Conservation (phyloP, 2,113 vertebrate genomes). For the Lepus americanus region DNA sequence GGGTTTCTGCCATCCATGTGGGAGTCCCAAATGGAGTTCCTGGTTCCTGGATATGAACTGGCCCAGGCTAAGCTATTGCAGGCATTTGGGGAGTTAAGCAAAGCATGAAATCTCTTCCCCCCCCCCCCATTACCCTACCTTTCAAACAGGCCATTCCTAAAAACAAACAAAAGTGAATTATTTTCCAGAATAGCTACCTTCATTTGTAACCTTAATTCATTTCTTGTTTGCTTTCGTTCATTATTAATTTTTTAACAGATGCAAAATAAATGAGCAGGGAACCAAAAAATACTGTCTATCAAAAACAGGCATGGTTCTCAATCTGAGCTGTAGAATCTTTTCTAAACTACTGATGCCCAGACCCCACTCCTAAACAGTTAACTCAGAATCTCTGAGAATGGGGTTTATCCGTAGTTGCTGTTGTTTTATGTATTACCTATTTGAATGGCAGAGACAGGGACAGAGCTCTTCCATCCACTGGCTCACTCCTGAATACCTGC, state of each 20-base stretch:
- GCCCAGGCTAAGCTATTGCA: too few species aligned
- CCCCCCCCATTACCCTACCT: too few species aligned
- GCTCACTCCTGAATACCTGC: too few species aligned
- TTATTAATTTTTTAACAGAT: constrained; percentile 3
- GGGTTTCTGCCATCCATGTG: too few species aligned
- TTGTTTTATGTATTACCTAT: background rate
- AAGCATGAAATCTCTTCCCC: too few species aligned
- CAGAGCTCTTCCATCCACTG: too few species aligned
- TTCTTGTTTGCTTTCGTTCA: background rate
- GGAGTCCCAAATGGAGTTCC: too few species aligned
- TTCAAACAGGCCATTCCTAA: background rate
- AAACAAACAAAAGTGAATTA: background rate
- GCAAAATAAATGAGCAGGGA: background rate
- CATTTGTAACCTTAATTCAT: constrained; percentile 4
- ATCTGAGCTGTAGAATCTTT: background rate
- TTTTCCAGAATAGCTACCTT: background rate
- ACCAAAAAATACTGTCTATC: background rate
- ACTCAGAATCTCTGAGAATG: background rate
- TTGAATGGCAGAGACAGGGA: too few species aligned
- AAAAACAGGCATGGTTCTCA: background rate
- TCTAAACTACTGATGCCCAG: background rate
- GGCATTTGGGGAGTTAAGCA: too few species aligned
- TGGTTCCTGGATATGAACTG: too few species aligned
- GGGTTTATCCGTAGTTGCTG: background rate
- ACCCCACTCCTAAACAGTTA: background rate